Base-by-base conservation (phyloP, 1,140 invertebrate species). In the Drosophila cardini region DNA sequence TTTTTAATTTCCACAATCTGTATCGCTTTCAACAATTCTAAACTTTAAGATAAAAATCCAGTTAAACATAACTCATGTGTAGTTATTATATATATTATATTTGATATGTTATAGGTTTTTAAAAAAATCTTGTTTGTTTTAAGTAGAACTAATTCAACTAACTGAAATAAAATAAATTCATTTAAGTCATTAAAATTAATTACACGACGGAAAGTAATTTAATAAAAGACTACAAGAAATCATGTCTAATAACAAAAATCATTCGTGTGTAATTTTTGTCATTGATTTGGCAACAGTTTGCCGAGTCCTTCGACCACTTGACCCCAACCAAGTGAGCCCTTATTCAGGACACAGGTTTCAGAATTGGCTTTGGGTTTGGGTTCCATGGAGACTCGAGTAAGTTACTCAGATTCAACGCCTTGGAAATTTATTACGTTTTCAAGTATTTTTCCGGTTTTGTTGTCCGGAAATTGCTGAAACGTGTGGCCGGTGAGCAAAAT, bases 371-470 rank as follows among this genome's bases (percentile, higher is more conserved):
- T 21, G 42, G 42, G 11, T 30, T 16, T 9, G 34, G 32, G 64
- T 1, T 32, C 21, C 21, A 6, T 16, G 18, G 34, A 21, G 55
- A 60, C 34, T 64, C 48, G 21, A 40, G 43, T 42, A 36, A 70
- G 57, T 73, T 48, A 62, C 78, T 68, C 53, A 50, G 48, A 65
- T 64, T 62, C 68, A 60, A 62, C 72, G 57, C 56, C 79, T 79
- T 76, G 61, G 36, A 87, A 86, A 87, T 86, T 87, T 86, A 86
- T 86, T 86, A 83, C 80, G 63, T 87, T 86, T 87, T 87, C 71
- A 64, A 86, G 82, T 86, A 82, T 86, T 86, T 87, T 86, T 82
- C 82, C 82, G 83, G 78, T 86, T 86, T 72, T 83, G 79, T 79
- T 79, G 69, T 68, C 82, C 83, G 82, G 82, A 86, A 86, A 86